phyloP scores from a whole-genome alignment of 2,797 vertebrate genomes.

The Sebastes miniatus region DNA sequence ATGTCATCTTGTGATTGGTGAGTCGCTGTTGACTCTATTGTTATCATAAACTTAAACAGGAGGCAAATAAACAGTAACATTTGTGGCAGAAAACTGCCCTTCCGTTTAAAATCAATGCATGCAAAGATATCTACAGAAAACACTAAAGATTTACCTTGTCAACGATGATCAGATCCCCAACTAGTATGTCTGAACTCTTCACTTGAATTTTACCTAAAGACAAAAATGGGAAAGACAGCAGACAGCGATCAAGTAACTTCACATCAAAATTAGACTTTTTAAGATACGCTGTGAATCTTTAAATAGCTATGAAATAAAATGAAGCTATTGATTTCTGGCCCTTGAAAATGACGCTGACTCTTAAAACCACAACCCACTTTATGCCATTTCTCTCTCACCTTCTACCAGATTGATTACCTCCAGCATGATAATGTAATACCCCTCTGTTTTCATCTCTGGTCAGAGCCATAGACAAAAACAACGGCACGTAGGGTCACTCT shows the following conservation, averaged over 20 bases:
- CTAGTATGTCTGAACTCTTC: conserved; percentile 98
- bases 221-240: neutral
- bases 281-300: conserved; percentile 17
- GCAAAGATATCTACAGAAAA: neutral
- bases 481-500: conserved; percentile 49
- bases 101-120: neutral
- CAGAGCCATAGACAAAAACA: conserved; percentile 52
- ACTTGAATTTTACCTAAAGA: conserved; percentile 92
- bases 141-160: conserved; percentile 88
- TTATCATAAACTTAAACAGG: neutral
- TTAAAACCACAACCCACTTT: conserved; percentile 48
- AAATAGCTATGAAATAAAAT: conserved; percentile 34
- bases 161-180: conserved; percentile 97
- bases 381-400: conserved; percentile 16
- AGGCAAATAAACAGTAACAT: neutral
- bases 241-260: neutral
- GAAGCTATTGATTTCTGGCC: conserved; percentile 36
- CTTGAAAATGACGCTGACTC: conserved; percentile 36
- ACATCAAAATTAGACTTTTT: neutral
- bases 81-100: neutral
- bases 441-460: conserved; percentile 59
- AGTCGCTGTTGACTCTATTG: neutral
- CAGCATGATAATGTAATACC: conserved; percentile 50
- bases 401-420: conserved; percentile 56
- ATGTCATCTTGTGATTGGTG: no score